These are phyloP conservation scores for Agrenia bidenticulata DNA, from an alignment of 2,888 invertebrate species.

Conservation along the genomic window DNA sequence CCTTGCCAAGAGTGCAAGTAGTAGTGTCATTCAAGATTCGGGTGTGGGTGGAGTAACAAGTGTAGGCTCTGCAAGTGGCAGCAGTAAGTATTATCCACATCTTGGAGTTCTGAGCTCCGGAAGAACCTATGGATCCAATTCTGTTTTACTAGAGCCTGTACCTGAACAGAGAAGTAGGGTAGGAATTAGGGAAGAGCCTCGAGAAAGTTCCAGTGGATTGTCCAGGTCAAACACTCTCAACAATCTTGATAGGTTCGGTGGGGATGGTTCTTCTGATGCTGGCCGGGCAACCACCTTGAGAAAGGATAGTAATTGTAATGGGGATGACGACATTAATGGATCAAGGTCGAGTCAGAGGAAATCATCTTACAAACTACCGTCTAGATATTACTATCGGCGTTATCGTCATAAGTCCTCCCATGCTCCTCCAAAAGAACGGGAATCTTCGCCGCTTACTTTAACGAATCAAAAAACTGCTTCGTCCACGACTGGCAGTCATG, in stretches of 20 bases:
- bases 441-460: conserved; percentile 88
- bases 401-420: conserved; percentile 51
- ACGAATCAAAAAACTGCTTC: conserved; percentile 24
- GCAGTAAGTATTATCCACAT: conserved; percentile 47
- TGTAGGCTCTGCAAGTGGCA: not conserved
- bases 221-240: conserved; percentile 54
- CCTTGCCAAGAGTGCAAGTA: conserved; percentile 51
- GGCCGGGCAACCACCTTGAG: conserved; percentile 4
- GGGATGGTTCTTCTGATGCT: conserved; percentile 32
- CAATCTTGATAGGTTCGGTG: conserved; percentile 41
- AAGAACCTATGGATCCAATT: conserved; percentile 46
- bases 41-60: conserved; percentile 18
- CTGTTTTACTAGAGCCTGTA: conserved; percentile 48
- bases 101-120: conserved; percentile 36
- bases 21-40: conserved; percentile 49
- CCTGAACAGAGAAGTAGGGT: conserved; percentile 39
- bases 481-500: conserved; percentile 3
- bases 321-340: conserved; percentile 27
- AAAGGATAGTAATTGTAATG: conserved; percentile 17
- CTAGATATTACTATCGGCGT: conserved; percentile 50
- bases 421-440: conserved; percentile 63
- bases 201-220: conserved; percentile 58
- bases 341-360: conserved; percentile 34
- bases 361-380: conserved; percentile 50
- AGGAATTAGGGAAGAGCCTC: conserved; percentile 1